A percentile compares a stretch with the other conserved stretches of the same genome.
Conservation (phyloP, 2,888 invertebrate species). For the Acrobasis consociella region DNA sequence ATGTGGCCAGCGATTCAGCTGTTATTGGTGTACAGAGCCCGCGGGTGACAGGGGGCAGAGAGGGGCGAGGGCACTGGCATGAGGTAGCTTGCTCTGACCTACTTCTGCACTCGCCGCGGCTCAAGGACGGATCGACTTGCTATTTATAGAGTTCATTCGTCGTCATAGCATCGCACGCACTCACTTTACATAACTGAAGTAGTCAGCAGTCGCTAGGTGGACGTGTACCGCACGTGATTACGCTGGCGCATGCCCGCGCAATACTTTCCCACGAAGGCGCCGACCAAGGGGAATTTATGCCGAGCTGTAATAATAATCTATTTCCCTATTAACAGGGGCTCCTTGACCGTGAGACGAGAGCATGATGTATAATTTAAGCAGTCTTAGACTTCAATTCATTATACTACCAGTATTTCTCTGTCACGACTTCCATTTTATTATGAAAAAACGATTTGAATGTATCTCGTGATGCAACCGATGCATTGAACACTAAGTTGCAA, state of each 20-base stretch:
- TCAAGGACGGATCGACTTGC: constrained; percentile 80
- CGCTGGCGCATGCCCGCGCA: constrained; percentile 39
- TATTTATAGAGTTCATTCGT: constrained; percentile 79
- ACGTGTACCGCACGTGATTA: constrained; percentile 54
- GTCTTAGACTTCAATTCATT: neutral
- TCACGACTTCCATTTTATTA: constrained; percentile 24
- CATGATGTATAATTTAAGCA: constrained; percentile 13
- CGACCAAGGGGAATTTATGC: constrained; percentile 48
- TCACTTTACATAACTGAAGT: constrained; percentile 75
- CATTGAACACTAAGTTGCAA: constrained; percentile 59
- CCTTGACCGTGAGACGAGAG: constrained; percentile 36
- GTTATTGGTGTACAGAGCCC: constrained; percentile 41
- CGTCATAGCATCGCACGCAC: constrained; percentile 68
- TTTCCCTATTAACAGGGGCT: constrained; percentile 53
- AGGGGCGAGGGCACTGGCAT: constrained; percentile 53
- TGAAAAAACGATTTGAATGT: constrained; percentile 31
- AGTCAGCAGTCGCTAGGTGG: constrained; percentile 56
- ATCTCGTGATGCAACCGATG: constrained; percentile 61
- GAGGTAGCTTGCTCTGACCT: constrained; percentile 72
- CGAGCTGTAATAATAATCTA: constrained; percentile 54
- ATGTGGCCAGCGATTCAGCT: constrained; percentile 47
- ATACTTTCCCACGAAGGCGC: constrained; percentile 63
- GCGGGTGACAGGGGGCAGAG: constrained; percentile 39
- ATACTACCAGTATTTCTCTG: neutral
- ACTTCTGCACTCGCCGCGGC: constrained; percentile 74